Evolutionary conservation across 2,888 invertebrate species (phyloP).

Genomic region (Dryocosmus kuriphilus): DNA sequence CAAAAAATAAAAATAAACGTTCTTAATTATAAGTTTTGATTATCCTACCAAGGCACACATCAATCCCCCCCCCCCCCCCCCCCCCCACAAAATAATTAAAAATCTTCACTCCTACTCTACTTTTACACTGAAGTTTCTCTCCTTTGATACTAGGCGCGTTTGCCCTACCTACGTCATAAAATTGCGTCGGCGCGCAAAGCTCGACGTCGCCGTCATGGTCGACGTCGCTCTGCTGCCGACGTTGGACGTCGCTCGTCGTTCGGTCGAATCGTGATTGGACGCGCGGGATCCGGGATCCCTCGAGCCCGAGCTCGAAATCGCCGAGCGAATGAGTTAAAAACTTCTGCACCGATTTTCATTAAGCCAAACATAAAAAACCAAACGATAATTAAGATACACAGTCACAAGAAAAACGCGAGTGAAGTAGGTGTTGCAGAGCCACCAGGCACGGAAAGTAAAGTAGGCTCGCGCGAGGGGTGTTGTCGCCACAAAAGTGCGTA

Average conservation of each 20-base stretch:
- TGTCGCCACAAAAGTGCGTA: constrained; percentile 20
- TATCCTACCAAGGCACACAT: not conserved
- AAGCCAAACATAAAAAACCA: not conserved
- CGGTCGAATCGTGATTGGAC: constrained; percentile 35
- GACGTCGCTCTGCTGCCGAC: constrained; percentile 40
- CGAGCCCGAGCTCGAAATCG: constrained; percentile 26
- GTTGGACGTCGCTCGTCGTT: constrained; percentile 44
- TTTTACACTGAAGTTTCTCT: constrained; percentile 14
- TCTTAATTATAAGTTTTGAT: not conserved
- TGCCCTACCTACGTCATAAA: constrained; percentile 50
- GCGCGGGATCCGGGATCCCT: constrained; percentile 33
- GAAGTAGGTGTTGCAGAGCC: not conserved
- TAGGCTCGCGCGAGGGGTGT: constrained; percentile 3
- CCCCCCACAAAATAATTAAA: constrained; percentile 23
- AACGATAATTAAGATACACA: not conserved
- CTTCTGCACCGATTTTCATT: not conserved
- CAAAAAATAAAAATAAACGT: not conserved
- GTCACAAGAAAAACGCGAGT: not conserved
- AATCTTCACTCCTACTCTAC: constrained; percentile 2
- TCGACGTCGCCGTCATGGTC: constrained; percentile 39
- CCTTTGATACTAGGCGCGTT: constrained; percentile 21
- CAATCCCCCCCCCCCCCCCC: no score
- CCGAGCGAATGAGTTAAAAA: not conserved
- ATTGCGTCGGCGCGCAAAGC: constrained; percentile 47
- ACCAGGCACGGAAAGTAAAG: constrained; percentile 5